Conservation (phyloP, 2,113 vertebrate genomes). For the Micronycteris hirsuta region DNA sequence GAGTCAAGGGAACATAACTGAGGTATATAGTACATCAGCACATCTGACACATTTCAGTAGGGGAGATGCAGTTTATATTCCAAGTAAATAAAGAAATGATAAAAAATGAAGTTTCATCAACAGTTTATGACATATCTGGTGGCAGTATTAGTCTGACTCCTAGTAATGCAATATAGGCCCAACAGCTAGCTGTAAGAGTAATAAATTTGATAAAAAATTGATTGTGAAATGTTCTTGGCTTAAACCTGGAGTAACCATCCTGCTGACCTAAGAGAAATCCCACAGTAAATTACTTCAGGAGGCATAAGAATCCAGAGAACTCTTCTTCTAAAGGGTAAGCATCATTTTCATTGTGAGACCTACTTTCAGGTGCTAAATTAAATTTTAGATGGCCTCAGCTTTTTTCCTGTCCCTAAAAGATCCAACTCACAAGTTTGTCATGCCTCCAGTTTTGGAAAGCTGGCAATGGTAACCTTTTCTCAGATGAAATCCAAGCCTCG, state of each 20-base stretch:
- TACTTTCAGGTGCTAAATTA: conserved; percentile 65
- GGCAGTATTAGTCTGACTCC: conserved; percentile 58
- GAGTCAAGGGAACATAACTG: neutral
- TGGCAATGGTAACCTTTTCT: conserved; percentile 27
- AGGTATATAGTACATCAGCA: neutral
- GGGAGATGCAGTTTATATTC: neutral
- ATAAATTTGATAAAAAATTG: conserved; percentile 67
- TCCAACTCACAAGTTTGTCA: conserved; percentile 41
- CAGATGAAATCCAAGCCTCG: conserved; percentile 33
- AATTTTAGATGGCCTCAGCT: conserved; percentile 53
- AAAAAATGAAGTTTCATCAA: conserved; percentile 52
- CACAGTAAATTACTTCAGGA: conserved; percentile 33
- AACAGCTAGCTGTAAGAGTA: conserved; percentile 63
- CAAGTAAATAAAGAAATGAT: conserved; percentile 50
- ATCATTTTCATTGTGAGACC: conserved; percentile 64
- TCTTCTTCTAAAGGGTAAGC: conserved; percentile 31
- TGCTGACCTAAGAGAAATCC: conserved; percentile 58
- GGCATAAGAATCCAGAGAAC: conserved; percentile 42
- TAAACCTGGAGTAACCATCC: conserved; percentile 48
- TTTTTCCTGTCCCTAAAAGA: conserved; percentile 16
- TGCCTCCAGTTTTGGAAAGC: conserved; percentile 10
- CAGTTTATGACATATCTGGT: conserved; percentile 54
- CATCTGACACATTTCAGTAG: conserved; percentile 18
- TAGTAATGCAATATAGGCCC: conserved; percentile 59
- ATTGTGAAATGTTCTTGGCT: conserved; percentile 73